phyloP scores from a whole-genome alignment of 1,140 invertebrate genomes.

The Archivesica marissinica region DNA sequence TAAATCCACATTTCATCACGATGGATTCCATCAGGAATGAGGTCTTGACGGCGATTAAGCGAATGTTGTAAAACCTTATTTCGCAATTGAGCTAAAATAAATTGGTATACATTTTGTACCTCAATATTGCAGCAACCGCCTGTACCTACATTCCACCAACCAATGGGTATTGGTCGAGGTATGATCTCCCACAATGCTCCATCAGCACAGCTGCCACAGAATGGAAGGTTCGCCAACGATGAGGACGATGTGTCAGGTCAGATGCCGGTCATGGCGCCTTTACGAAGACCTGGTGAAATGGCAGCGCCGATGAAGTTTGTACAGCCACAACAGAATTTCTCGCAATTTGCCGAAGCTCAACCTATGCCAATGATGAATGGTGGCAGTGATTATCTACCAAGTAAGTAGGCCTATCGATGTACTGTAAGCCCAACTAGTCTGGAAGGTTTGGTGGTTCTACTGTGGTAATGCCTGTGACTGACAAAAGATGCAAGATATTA shows the following conservation, averaged over 20 bases:
- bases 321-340: neutral
- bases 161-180: conserved; percentile 32
- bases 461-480: neutral
- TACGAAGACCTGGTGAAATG: neutral
- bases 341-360: neutral
- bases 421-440: too few species aligned
- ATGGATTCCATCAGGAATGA: too few species aligned
- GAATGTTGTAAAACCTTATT: too few species aligned
- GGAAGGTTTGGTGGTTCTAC: too few species aligned
- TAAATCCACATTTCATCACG: too few species aligned
- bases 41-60: too few species aligned
- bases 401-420: neutral
- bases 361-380: neutral
- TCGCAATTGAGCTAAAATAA: too few species aligned
- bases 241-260: too few species aligned
- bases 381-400: neutral
- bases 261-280: neutral
- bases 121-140: conserved; percentile 9
- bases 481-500: too few species aligned
- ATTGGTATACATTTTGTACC: too few species aligned
- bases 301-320: too few species aligned
- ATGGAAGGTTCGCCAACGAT: neutral
- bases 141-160: neutral
- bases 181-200: neutral
- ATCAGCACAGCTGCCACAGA: neutral